Evolutionary conservation across 2,113 vertebrate genomes (phyloP), one percentile per base, ranked within the genome.

Genomic region (Pseudorhombus dupliciocellatus): DNA sequence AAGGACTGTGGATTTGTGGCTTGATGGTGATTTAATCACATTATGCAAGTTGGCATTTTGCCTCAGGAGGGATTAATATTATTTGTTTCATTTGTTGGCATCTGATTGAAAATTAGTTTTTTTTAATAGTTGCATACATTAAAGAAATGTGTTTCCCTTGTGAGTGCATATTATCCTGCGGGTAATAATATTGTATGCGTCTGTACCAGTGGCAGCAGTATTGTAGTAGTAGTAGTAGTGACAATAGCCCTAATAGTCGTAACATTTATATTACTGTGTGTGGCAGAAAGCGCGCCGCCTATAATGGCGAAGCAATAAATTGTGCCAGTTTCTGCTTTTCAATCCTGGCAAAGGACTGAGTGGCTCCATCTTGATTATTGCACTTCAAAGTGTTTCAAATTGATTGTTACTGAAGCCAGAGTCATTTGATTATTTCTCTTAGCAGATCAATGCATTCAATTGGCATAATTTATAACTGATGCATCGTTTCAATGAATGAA

Each of bases 311-410:
- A 50, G 34, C 51, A 44, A 42, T 63, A 30, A 70, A 37, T 42
- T 53, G 37, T 24, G 52, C 34, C 62, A 79, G 66, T 55, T 74
- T 75, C 24, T 31, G 30, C n/a, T 65, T 62, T 71, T 77, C 20
- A 73, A 67, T 74, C 21, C 56, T 28, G 60, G 34, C 52, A 67
- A 70, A 68, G 22, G 11, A 67, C n/a, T 18, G 31, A 48, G 20
- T 4, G 42, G 56, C 72, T 74, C 65, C 34, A 77, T 68, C 68
- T 83, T 84, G 21, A 79, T 63, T 66, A 61, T 44, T 84, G 63
- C 42, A 40, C 55, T 73, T 72, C 54, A 53, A 46, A 73, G 34
- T 55, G 57, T 78, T 75, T 77, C 8, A n/a, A 11, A 55, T 7
- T 7, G 9, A 69, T 63, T 69, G 16, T 21, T 48, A 24, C 70